Evolutionary conservation across 2,797 vertebrate genomes (phyloP).

Genomic region (Sardinella longiceps): DNA sequence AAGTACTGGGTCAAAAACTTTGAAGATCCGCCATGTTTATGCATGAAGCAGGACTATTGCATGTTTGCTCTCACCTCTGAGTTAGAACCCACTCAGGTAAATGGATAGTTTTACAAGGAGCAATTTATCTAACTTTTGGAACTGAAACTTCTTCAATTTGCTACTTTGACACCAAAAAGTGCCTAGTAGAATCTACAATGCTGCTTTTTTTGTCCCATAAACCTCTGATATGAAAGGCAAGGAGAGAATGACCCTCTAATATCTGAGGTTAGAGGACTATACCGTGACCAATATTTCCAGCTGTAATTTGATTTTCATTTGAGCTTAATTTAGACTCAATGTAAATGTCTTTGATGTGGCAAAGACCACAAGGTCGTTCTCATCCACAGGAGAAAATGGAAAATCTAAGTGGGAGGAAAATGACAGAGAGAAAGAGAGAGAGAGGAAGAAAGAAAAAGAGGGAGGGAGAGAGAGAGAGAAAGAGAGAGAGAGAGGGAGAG

Average conservation of each 20-base stretch:
- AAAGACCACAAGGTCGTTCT: constrained; percentile 31
- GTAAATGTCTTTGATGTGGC: constrained; percentile 19
- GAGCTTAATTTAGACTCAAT: constrained; percentile 17
- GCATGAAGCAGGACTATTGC: neutral
- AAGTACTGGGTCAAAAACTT: neutral
- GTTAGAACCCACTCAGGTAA: neutral
- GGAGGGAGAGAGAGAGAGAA: neutral
- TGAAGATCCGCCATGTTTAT: neutral
- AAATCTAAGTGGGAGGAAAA: neutral
- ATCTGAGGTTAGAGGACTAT: constrained; percentile 7
- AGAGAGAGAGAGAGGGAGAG: constrained; percentile 21
- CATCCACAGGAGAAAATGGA: neutral
- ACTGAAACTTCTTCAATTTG: neutral
- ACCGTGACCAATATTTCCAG: constrained; percentile 21
- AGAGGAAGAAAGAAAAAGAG: constrained; percentile 25
- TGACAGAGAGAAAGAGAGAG: neutral
- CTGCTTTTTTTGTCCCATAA: neutral
- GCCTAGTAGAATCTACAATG: neutral
- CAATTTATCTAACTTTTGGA: neutral
- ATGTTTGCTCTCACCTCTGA: neutral
- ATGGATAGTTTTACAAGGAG: neutral
- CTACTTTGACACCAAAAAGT: neutral
- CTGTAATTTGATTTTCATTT: constrained; percentile 15
- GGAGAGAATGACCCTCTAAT: constrained; percentile 13
- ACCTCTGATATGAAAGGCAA: neutral